Percentiles rank a stretch among this genome's conserved stretches.
Conservation (phyloP, 2,888 invertebrate genomes). For the Muschampia staudingeri region DNA sequence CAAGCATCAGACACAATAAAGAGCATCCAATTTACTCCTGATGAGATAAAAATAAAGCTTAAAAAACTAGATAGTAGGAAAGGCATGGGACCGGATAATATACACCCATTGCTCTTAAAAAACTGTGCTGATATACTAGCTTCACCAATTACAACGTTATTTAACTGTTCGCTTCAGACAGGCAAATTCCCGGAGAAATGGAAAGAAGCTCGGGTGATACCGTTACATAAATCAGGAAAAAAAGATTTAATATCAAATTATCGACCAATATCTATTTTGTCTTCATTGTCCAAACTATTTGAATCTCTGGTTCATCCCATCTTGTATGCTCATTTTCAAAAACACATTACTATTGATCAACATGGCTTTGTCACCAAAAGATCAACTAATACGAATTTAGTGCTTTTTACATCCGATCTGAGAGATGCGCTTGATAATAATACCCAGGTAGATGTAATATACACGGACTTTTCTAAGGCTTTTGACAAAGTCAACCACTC, state of each 20-base stretch:
- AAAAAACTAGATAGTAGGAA: neutral
- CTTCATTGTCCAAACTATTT: constrained; percentile 23
- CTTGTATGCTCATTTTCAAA: constrained; percentile 12
- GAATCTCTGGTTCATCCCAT: constrained; percentile 14
- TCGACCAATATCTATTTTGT: constrained; percentile 11
- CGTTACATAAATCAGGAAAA: constrained; percentile 21
- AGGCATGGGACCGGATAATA: constrained; percentile 22
- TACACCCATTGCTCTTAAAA: constrained; percentile 7
- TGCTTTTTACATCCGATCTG: constrained; percentile 21
- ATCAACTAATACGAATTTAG: constrained; percentile 30
- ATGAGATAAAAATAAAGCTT: constrained; percentile 7
- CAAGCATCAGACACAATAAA: neutral
- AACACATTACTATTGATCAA: neutral
- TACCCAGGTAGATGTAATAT: constrained; percentile 11
- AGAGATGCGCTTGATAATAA: constrained; percentile 26
- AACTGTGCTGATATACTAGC: constrained; percentile 11
- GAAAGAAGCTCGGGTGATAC: constrained; percentile 25
- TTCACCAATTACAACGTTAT: neutral
- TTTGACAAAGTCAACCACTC: constrained; percentile 14
- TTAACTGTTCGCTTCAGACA: constrained; percentile 18
- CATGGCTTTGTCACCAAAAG: constrained; percentile 4
- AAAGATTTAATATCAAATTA: neutral
- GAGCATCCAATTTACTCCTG: neutral
- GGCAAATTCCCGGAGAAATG: constrained; percentile 7
- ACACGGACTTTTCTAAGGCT: neutral